Conservation (phyloP, 2,888 invertebrate species). For the Cancer borealis region DNA sequence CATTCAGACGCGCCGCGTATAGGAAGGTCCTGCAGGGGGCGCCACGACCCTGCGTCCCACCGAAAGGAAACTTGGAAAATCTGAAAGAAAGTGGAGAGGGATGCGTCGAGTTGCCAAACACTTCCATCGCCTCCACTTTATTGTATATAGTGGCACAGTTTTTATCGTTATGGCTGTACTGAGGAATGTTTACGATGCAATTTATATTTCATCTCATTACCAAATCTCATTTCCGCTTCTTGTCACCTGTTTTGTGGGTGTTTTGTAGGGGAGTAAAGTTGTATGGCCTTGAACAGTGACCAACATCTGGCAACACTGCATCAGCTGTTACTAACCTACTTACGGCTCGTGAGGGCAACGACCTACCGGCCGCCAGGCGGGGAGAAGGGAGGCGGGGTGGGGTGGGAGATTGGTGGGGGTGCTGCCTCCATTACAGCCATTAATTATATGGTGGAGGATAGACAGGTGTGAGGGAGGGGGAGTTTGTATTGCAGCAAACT, state of each 20-base stretch:
- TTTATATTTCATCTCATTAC: neutral
- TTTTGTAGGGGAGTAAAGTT: neutral
- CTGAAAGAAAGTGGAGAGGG: constrained; percentile 53
- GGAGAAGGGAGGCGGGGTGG: neutral
- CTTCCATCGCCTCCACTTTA: neutral
- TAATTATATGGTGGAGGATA: neutral
- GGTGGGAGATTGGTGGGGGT: neutral
- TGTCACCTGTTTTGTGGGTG: neutral
- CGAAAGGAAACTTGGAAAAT: constrained; percentile 56
- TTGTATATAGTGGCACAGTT: no score
- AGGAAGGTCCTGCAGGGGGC: neutral
- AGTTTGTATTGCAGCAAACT: neutral
- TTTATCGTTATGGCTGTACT: neutral
- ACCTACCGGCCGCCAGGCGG: constrained; percentile 47
- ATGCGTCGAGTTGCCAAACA: neutral
- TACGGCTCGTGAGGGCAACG: constrained; percentile 56
- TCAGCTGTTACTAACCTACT: constrained; percentile 70
- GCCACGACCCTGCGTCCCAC: neutral
- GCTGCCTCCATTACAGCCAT: neutral
- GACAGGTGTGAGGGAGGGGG: neutral
- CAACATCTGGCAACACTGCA: constrained; percentile 60
- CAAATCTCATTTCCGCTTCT: neutral
- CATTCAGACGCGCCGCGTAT: neutral
- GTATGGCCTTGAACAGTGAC: constrained; percentile 53
- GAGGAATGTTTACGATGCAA: neutral